Base-by-base conservation (phyloP, 2,888 invertebrate genomes). In the Leucania comma region DNA sequence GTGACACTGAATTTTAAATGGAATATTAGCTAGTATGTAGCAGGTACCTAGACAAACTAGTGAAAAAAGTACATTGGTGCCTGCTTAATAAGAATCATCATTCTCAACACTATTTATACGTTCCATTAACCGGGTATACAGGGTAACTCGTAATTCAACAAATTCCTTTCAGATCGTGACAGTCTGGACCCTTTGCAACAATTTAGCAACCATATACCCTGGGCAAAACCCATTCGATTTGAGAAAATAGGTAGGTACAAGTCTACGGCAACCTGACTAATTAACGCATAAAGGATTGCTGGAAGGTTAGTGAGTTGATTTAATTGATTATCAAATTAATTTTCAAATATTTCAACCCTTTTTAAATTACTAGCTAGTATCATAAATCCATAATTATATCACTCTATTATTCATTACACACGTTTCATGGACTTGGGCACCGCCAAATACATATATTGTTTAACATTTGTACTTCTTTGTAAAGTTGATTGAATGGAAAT, bases 1-100 rank as follows among this genome's bases (percentile, higher is more conserved):
- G 20, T 29, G 56, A 51, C 51, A 51, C 32, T 26, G 61, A 62
- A 26, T 32, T 53, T 42, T 12, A 42, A 56, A 24, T 48, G 14
- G 10, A 12, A 70, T 58, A 46, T 63, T 58, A 5, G 29, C 3
- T 29, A 29, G 20, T 48, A 24, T 42, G 42, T 42, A 17, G 42
- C 17, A 6, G 42, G 3, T 48, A n/a, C 17, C 42, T 46, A 26
- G 29, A 54, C 8, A 8, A 17, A 20, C 42, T 17, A 20, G 17
- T 20, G 42, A 14, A 42, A 48, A 48, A 46, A 20, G 20, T 20
- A 46, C 0, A 17, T 38, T 38, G 38, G 38, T 14, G 17, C 0
- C 2, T 17, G 17, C 17, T 46, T 46, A 1, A 46, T 5, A 20
- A 6, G 20, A 46, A 46, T 4, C 17, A 20, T 46, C 20, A 6